Conservation (phyloP, 2,797 vertebrate genomes). For the Pseudochaenichthys georgianus region DNA sequence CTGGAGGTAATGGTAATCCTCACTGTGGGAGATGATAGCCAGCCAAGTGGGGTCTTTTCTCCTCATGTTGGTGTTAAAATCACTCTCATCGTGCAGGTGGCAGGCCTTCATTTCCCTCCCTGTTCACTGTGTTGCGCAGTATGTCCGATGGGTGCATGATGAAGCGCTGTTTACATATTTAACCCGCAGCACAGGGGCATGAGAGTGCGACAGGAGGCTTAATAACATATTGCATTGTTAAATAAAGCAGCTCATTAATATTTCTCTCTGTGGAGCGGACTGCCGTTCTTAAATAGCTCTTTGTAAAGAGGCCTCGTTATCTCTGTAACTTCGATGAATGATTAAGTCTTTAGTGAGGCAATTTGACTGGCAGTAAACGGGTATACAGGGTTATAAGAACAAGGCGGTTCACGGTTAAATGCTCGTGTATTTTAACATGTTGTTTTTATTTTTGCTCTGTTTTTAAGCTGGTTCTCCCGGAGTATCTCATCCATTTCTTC, state of each 20-base stretch:
- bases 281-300: conserved; percentile 15
- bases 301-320: conserved; percentile 32
- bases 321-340: neutral
- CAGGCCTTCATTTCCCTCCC: conserved; percentile 50
- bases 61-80: neutral
- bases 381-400: neutral
- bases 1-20: conserved; percentile 7
- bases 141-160: conserved; percentile 23
- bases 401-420: too few relatives aligned
- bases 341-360: too few relatives aligned
- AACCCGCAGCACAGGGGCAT: neutral
- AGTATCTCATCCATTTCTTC: conserved; percentile 99
- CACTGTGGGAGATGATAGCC: neutral
- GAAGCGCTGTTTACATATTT: conserved; percentile 15
- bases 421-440: conserved; percentile 1
- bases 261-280: conserved; percentile 29
- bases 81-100: conserved; percentile 20
- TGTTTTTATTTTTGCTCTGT: neutral
- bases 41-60: neutral
- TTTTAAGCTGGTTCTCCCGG: conserved; percentile 95
- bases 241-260: conserved; percentile 24
- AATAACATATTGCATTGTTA: neutral
- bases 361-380: neutral
- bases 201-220: too few relatives aligned
- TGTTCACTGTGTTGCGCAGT: conserved; percentile 31